A percentile compares a stretch with the other conserved stretches of the same genome.
phyloP scores from a whole-genome alignment of 2,113 vertebrate genomes.

The Alces alces region DNA sequence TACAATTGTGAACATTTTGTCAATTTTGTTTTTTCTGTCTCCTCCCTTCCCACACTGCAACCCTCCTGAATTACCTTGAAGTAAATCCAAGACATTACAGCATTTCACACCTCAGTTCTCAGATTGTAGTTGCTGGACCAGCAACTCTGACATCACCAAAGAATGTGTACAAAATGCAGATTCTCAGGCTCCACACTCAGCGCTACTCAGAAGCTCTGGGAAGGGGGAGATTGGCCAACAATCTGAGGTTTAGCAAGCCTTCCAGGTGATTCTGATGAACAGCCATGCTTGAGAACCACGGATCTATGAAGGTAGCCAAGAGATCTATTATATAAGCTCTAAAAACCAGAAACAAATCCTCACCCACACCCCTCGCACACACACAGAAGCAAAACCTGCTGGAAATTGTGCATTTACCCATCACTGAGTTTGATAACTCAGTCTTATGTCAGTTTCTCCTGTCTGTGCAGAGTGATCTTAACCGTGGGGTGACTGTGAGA shows the following conservation, averaged over 20 bases:
- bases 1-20: neutral
- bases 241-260: neutral
- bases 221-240: no score
- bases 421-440: neutral
- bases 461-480: neutral
- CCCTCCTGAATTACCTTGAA: neutral
- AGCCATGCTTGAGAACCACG: neutral
- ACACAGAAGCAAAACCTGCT: neutral
- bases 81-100: neutral
- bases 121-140: no score
- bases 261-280: neutral
- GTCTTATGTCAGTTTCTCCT: neutral
- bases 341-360: neutral
- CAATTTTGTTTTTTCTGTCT: neutral
- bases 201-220: neutral
- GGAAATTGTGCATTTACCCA: neutral
- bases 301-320: neutral
- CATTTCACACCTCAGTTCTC: neutral
- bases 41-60: neutral
- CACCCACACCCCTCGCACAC: neutral
- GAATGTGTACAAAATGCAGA: neutral
- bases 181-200: neutral
- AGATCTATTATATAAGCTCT: neutral
- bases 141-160: rapidly evolving
- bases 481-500: neutral